A percentile compares a stretch with the other conserved stretches of the same genome.
phyloP scores from a whole-genome alignment of 2,888 invertebrate genomes.

The Epistrophella euchroma region DNA sequence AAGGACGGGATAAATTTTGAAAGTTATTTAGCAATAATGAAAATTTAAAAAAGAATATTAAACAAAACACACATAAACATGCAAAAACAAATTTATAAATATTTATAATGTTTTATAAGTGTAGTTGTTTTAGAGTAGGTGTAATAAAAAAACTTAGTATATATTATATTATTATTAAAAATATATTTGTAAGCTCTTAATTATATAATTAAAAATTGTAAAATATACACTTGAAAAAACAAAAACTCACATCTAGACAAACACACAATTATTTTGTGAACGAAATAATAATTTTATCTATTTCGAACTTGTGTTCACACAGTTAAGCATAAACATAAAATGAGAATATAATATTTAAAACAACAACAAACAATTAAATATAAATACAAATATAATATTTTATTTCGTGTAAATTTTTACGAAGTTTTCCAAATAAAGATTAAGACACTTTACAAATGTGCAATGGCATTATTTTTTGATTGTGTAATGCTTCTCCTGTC shows the following conservation, averaged over 20 bases:
- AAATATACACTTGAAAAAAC: conserved; percentile 80
- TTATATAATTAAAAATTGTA: conserved; percentile 67
- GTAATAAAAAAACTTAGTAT: conserved; percentile 71
- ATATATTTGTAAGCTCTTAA: conserved; percentile 72
- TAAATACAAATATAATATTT: conserved; percentile 73
- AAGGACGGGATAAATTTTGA: conserved; percentile 54
- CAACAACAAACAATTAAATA: conserved; percentile 45
- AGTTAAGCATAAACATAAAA: conserved; percentile 58
- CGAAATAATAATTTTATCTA: conserved; percentile 67
- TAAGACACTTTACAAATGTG: conserved; percentile 78
- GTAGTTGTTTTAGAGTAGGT: conserved; percentile 76
- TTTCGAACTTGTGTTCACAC: conserved; percentile 74
- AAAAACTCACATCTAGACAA: conserved; percentile 62
- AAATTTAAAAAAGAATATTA: conserved; percentile 39
- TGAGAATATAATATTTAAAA: conserved; percentile 62
- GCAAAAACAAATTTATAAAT: conserved; percentile 66
- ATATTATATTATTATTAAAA: conserved; percentile 41
- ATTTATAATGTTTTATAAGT: conserved; percentile 76
- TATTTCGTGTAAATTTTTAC: conserved; percentile 76
- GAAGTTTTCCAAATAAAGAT: conserved; percentile 82
- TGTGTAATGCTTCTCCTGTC: neutral
- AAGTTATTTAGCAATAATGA: conserved; percentile 69
- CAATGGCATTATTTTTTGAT: conserved; percentile 18
- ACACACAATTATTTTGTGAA: conserved; percentile 61
- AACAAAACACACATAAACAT: conserved; percentile 46